Evolutionary conservation across 2,113 vertebrate genomes (phyloP).

Genomic region (Chaetodon auriga): DNA sequence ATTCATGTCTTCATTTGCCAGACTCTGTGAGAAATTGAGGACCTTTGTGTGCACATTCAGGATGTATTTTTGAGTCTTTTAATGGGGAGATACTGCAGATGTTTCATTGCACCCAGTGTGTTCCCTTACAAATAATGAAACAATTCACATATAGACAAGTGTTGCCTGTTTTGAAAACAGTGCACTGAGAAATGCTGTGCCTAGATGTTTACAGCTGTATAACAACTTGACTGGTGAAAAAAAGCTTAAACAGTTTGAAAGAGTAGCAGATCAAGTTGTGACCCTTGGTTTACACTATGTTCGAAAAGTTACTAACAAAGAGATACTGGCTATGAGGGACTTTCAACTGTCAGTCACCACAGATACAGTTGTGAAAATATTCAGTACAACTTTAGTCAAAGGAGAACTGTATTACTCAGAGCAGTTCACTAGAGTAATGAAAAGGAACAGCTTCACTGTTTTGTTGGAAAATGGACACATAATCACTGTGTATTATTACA

Average conservation of each 20-base stretch:
- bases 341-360: no score
- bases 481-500: no score
- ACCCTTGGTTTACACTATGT: not conserved
- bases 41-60: no score
- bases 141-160: slow-evolving; percentile 36
- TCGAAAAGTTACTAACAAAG: not conserved
- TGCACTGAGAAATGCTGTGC: slow-evolving; percentile 43
- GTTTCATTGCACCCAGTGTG: slow-evolving; percentile 42
- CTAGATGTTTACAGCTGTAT: slow-evolving; percentile 39
- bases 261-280: slow-evolving; percentile 3
- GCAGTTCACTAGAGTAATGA: no score
- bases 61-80: no score
- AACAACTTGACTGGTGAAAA: slow-evolving; percentile 45
- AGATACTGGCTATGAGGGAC: not conserved
- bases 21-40: no score
- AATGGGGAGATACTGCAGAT: slow-evolving; percentile 43
- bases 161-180: slow-evolving; percentile 30
- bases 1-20: no score
- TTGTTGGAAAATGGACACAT: no score
- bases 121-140: slow-evolving; percentile 54
- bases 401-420: no score
- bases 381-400: no score
- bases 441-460: no score
- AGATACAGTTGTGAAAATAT: no score
- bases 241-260: slow-evolving; percentile 15